phyloP scores from a whole-genome alignment of 2,797 vertebrate genomes.

The Pseudochromis fuscus region DNA sequence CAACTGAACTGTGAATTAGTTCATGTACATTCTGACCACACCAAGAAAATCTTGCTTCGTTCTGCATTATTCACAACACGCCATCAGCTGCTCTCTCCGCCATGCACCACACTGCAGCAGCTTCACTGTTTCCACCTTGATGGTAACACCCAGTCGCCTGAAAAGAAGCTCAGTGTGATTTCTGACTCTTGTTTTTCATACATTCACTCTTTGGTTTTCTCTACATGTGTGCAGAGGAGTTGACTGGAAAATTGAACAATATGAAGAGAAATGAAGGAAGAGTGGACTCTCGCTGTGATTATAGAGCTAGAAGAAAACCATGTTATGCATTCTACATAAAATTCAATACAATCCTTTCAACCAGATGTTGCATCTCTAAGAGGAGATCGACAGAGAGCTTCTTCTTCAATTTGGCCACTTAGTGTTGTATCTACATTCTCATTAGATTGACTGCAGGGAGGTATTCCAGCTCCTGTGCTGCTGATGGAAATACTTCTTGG shows the following conservation, averaged over 20 bases:
- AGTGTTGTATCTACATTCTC: neutral
- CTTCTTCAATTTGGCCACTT: neutral
- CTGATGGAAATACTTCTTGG: neutral
- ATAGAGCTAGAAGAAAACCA: neutral
- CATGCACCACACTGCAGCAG: conserved; percentile 55
- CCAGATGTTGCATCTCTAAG: too few species aligned
- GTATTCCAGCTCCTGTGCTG: neutral
- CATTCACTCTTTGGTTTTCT: neutral
- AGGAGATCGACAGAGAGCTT: too few species aligned
- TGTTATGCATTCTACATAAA: neutral
- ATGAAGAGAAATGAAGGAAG: neutral
- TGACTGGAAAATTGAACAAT: neutral
- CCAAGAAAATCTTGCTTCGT: conserved; percentile 25
- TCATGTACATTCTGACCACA: conserved; percentile 30
- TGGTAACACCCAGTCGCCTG: neutral
- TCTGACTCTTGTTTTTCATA: neutral
- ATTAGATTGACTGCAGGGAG: neutral
- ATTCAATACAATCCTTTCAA: neutral
- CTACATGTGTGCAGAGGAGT: neutral
- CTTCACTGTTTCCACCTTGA: conserved; percentile 6
- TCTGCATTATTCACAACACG: conserved; percentile 66
- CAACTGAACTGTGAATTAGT: conserved; percentile 26
- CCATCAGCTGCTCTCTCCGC: conserved; percentile 26
- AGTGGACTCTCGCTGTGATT: neutral
- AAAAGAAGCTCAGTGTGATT: neutral